Evolutionary conservation across 2,113 vertebrate species (phyloP).

Genomic region (Cyanoderma ruficeps): DNA sequence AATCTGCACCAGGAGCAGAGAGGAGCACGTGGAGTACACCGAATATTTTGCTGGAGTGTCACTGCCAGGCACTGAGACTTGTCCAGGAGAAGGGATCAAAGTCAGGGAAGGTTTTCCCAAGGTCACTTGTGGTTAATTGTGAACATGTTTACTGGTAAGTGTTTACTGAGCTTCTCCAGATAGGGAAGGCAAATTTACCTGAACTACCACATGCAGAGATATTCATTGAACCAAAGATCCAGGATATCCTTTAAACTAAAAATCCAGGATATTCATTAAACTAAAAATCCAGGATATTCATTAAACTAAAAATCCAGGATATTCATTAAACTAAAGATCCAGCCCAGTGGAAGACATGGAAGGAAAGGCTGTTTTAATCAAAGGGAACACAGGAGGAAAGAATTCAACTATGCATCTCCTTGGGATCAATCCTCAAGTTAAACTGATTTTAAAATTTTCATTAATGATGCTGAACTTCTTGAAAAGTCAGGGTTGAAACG

Average conservation of each 20-base stretch:
- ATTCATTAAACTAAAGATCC: neutral
- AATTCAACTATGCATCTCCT: neutral
- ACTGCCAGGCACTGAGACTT: neutral
- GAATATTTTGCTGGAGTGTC: accelerated
- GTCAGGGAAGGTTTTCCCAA: neutral
- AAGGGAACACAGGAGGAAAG: neutral
- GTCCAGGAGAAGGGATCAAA: neutral
- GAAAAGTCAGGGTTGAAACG: neutral
- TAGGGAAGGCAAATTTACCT: neutral
- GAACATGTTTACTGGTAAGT: neutral
- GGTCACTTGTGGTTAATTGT: neutral
- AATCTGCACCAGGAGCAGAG: neutral
- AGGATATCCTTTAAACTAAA: no score
- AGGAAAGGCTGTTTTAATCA: neutral
- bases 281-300: neutral
- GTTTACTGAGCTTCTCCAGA: neutral
- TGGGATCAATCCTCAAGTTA: neutral
- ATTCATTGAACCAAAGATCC: neutral
- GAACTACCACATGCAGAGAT: neutral
- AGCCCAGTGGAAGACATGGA: accelerated
- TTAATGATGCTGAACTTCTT: neutral
- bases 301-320: neutral
- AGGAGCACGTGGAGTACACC: accelerated
- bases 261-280: neutral
- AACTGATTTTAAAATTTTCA: neutral